phyloP scores from a whole-genome alignment of 2,797 vertebrate species.

The Clarias fuscus region DNA sequence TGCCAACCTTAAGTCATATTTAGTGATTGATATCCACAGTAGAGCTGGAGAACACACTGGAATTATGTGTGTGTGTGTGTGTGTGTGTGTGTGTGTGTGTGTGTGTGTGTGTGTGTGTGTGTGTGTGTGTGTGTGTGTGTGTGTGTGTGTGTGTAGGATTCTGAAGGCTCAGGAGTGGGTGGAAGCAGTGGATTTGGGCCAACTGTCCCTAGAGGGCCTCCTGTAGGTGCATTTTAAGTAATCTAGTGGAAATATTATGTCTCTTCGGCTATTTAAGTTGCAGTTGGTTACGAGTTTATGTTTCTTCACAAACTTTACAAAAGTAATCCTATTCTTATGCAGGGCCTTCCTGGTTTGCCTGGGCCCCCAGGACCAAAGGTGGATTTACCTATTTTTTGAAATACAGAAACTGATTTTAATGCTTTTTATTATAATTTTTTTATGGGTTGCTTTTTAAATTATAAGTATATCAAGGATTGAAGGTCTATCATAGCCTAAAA shows the following conservation, averaged over 20 bases:
- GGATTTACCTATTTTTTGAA: neutral
- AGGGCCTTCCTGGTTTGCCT: constrained; percentile 71
- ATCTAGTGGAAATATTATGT: neutral
- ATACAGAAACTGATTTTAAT: neutral
- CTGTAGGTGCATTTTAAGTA: constrained; percentile 68
- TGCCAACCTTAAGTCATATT: neutral
- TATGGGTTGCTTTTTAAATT: no score
- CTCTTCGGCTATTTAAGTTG: neutral
- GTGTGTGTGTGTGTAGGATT: constrained; percentile 73
- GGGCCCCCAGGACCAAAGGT: constrained; percentile 77
- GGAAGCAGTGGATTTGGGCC: constrained; percentile 58
- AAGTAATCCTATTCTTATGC: constrained; percentile 1
- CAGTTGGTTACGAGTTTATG: neutral
- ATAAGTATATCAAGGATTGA: neutral
- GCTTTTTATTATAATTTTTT: no score
- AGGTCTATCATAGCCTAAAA: neutral
- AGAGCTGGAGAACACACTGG: neutral
- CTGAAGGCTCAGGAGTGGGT: constrained; percentile 80
- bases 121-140: constrained; percentile 34
- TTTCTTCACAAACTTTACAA: neutral
- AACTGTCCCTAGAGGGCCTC: constrained; percentile 63
- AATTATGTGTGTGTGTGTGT: neutral
- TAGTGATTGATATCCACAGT: constrained; percentile 16
- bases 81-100: neutral
- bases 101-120: constrained; percentile 19